Conservation (phyloP, 2,888 invertebrate genomes). For the Tenthredo amoena region DNA sequence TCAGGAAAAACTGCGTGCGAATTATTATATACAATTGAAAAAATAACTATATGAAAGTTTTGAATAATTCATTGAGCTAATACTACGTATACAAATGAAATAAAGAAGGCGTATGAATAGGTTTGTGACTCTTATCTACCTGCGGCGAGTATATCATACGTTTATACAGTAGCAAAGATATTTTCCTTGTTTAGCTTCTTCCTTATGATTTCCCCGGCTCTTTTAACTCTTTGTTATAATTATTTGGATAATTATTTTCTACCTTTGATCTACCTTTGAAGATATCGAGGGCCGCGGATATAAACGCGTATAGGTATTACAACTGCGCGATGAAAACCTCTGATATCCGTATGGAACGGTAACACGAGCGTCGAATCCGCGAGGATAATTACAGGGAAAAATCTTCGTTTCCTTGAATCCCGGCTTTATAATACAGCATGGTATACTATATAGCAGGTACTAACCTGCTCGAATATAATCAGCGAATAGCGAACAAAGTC, state of each 20-base stretch:
- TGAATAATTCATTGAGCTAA: not conserved
- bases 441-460: too few relatives aligned
- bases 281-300: not conserved
- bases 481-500: not conserved
- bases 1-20: not conserved
- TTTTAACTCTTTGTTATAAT: not conserved
- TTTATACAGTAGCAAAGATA: not conserved
- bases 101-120: not conserved
- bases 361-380: not conserved
- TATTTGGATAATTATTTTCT: not conserved
- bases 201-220: not conserved
- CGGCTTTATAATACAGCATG: too few relatives aligned
- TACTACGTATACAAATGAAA: not conserved
- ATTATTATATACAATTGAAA: conserved; percentile 11
- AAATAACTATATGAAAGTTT: not conserved
- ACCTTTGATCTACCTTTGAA: not conserved
- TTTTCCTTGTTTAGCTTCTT: not conserved
- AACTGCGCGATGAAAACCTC: not conserved
- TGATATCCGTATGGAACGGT: not conserved
- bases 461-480: not conserved
- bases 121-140: not conserved
- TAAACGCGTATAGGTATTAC: not conserved
- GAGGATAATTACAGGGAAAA: not conserved
- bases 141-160: too few relatives aligned
- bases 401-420: not conserved